Base-by-base conservation (phyloP, 2,797 vertebrate genomes). In the Hippocampus kuda region DNA sequence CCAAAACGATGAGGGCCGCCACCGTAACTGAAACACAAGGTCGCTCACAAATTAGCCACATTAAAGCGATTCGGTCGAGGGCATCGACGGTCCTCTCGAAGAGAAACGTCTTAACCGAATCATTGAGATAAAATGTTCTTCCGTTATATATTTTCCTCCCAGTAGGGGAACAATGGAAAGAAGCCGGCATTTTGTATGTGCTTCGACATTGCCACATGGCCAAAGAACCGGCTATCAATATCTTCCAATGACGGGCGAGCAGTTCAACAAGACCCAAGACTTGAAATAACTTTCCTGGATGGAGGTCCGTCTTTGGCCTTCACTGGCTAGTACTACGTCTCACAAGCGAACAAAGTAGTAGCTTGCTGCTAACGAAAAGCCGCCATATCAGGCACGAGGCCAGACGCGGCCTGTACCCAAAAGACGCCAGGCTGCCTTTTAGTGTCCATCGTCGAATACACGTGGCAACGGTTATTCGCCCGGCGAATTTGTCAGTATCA, bases 1-100 rank as follows among this genome's bases (percentile, higher is more conserved):
- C 96, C 96, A 73, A 99, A 99, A 53, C 97, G 94, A 54, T 95
- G 94, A 0, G 92, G 94, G 30, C 96, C 95, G 1, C 87, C 90
- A 74, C 93, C 93, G 77, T 91, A 92, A 76, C 94, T 98, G 68
- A 22, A 60, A 60, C 15, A 10, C 6, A 61, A 18, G 42, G 5
- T 38, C 30, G 5, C 18, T 67, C 22, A 22, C 34, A 18, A 18
- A 11, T 38, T 38, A n/a, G 24, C 15, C 5, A 10, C 15, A 49
- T 1, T 2, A 27, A 61, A 61, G 10, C 2, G 8, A 11, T 34
- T 66, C 48, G 11, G 20, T 15, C 62, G 13, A 24, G 12, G 2
- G 12, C 16, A 20, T 6, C 5, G 26, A 16, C 18, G 26, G 26
- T 22, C 2, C n/a, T n/a, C 41, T 1, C 11, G 8, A 10, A 15